Evolutionary conservation across 2,888 invertebrate genomes (phyloP).

Genomic region (Cephus runcator): DNA sequence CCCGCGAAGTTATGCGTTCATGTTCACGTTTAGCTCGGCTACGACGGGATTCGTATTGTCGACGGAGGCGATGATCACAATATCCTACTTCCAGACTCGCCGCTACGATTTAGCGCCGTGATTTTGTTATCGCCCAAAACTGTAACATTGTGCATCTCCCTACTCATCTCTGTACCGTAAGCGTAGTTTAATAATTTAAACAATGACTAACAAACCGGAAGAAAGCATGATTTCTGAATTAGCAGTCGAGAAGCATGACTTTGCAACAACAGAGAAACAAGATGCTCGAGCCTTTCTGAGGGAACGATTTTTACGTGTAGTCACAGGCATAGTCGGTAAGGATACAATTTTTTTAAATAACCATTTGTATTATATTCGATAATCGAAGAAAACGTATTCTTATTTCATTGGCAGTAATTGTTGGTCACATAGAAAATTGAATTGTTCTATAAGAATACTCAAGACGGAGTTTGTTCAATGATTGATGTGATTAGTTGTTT

Average conservation of each 20-base stretch:
- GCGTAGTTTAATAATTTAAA: neutral
- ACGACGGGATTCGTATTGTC: too few relatives aligned
- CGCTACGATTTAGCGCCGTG: too few relatives aligned
- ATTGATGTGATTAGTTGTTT: neutral
- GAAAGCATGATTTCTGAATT: conserved; percentile 19
- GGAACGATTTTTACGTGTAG: conserved; percentile 63
- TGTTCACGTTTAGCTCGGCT: too few relatives aligned
- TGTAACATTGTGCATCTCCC: too few relatives aligned
- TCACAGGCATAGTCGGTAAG: conserved; percentile 63
- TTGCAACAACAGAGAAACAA: conserved; percentile 57
- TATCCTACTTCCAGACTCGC: too few relatives aligned
- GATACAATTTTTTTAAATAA: conserved; percentile 1
- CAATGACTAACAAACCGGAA: conserved; percentile 32
- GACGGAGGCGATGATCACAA: too few relatives aligned
- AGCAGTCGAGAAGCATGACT: conserved; percentile 33
- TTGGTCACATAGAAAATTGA: neutral
- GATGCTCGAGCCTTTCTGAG: conserved; percentile 63
- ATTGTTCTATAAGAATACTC: neutral
- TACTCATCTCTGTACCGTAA: neutral
- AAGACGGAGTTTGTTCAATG: neutral
- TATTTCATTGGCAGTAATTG: neutral
- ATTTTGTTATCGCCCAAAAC: too few relatives aligned
- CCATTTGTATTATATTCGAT: neutral
- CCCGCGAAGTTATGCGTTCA: too few relatives aligned
- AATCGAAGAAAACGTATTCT: neutral